Percentiles rank a stretch among this genome's conserved stretches.
Conservation (phyloP, 2,888 invertebrate genomes). For the Troglohyphantes excavatus region DNA sequence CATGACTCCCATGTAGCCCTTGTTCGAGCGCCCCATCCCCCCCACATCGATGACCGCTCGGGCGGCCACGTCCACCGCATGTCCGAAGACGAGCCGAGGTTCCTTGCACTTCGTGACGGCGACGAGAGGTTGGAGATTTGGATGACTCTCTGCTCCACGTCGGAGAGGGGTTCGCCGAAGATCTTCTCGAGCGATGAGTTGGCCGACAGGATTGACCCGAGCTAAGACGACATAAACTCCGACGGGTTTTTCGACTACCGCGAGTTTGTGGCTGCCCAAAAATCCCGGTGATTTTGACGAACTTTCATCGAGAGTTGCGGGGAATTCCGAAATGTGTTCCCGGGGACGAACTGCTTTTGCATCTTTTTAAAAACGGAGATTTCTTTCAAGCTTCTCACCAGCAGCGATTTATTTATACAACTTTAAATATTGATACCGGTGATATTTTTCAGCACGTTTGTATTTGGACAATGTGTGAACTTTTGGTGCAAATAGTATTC, state of each 20-base stretch:
- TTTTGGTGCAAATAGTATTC: no score
- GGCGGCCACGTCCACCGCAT: slow-evolving; percentile 7
- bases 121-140: slow-evolving; percentile 42
- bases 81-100: slow-evolving; percentile 22
- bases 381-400: no score
- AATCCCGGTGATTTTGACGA: slow-evolving; percentile 30
- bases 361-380: no score
- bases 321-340: no score
- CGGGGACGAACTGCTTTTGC: no score
- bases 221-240: slow-evolving; percentile 14
- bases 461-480: no score
- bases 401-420: no score
- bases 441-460: no score
- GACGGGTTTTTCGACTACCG: slow-evolving; percentile 50
- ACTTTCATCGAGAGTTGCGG: no score
- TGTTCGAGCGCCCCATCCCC: slow-evolving; percentile 25
- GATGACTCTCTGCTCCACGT: slow-evolving; percentile 42
- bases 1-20: background rate
- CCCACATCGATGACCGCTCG: background rate
- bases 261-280: slow-evolving; percentile 34
- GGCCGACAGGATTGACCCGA: slow-evolving; percentile 31
- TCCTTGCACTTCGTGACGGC: slow-evolving; percentile 48
- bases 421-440: no score
- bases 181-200: slow-evolving; percentile 25
- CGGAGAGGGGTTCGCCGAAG: slow-evolving; percentile 22